Percentiles rank a stretch among this genome's conserved stretches.
Conservation (phyloP, 2,797 vertebrate genomes). For the Rhinichthys osculus region DNA sequence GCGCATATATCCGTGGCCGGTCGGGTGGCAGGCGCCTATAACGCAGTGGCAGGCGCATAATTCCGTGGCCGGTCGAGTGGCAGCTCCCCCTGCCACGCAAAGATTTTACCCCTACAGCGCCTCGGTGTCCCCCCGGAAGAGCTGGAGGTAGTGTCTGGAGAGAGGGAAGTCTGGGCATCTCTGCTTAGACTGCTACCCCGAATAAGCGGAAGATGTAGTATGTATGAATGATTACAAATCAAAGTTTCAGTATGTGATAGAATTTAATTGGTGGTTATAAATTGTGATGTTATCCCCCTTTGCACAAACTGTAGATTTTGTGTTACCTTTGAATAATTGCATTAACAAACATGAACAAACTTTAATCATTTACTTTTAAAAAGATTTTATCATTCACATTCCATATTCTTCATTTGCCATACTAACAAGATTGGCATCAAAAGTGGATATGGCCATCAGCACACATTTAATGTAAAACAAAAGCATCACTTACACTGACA, state of each 20-base stretch:
- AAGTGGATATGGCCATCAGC: not conserved
- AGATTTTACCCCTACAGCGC: no score
- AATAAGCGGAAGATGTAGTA: no score
- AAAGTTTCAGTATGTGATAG: not conserved
- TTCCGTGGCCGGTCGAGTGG: no score
- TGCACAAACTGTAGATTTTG: not conserved
- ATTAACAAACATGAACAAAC: not conserved
- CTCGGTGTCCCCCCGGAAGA: no score
- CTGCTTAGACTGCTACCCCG: no score
- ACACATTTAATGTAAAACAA: conserved; percentile 1
- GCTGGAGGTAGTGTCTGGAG: no score
- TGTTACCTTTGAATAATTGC: not conserved
- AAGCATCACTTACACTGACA: not conserved
- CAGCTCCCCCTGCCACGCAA: no score
- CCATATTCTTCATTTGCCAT: conserved; percentile 18
- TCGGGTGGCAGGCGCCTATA: no score
- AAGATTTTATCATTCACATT: conserved; percentile 18
- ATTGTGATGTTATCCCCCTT: not conserved
- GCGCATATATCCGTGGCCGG: no score
- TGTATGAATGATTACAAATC: no score
- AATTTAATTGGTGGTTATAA: not conserved
- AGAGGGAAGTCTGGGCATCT: no score
- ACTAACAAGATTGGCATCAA: conserved; percentile 42
- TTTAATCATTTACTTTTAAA: conserved; percentile 35
- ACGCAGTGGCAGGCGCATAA: no score